Conservation (phyloP, 2,797 vertebrate genomes). For the Crocidura indochinensis region DNA sequence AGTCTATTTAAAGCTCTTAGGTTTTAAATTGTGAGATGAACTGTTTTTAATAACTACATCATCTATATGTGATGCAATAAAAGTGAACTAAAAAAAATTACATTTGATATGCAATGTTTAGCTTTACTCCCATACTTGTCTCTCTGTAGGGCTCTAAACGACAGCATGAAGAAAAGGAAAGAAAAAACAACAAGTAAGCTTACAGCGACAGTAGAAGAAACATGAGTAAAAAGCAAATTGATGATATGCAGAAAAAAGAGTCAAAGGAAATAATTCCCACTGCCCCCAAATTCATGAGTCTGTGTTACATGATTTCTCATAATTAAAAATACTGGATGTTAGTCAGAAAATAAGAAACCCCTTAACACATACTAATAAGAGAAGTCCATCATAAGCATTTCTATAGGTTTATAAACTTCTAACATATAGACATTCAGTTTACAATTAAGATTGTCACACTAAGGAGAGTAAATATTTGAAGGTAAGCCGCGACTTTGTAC, state of each 20-base stretch:
- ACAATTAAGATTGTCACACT: constrained; percentile 74
- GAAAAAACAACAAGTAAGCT: constrained; percentile 99
- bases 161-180: constrained; percentile 98
- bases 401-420: constrained; percentile 78
- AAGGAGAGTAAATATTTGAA: constrained; percentile 81
- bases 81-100: constrained; percentile 99
- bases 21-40: constrained; percentile 90
- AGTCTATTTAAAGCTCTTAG: constrained; percentile 83
- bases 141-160: constrained; percentile 99
- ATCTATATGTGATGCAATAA: constrained; percentile 95
- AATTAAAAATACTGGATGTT: constrained; percentile 89
- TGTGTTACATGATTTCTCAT: constrained; percentile 90
- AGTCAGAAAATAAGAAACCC: constrained; percentile 86
- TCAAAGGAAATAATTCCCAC: constrained; percentile 91
- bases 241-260: constrained; percentile 93
- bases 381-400: constrained; percentile 83
- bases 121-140: constrained; percentile 99
- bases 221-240: constrained; percentile 94
- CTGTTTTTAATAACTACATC: constrained; percentile 92
- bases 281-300: constrained; percentile 90
- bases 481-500: constrained; percentile 1
- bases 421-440: constrained; percentile 68
- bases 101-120: constrained; percentile 99
- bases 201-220: constrained; percentile 96
- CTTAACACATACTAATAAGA: constrained; percentile 83